Conservation (phyloP, 1,140 invertebrate genomes). For the Lepidurus packardi region DNA sequence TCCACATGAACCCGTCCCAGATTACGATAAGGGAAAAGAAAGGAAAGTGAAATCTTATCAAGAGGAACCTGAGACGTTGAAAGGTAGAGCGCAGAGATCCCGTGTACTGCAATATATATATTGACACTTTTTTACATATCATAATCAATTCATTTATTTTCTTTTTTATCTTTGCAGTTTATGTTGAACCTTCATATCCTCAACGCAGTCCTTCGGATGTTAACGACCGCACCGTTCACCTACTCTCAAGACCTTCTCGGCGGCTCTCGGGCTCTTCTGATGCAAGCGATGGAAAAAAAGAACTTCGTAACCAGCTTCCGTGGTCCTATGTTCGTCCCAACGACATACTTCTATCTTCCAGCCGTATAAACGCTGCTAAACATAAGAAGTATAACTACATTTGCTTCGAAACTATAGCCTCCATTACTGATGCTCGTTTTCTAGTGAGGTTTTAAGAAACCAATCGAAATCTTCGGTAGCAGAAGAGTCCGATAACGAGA, state of each 20-base stretch:
- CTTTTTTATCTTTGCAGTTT: background rate
- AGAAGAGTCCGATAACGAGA: background rate
- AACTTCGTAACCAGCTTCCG: background rate
- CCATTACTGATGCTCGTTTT: background rate
- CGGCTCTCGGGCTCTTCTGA: background rate
- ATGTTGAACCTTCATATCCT: background rate
- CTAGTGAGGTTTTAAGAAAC: background rate
- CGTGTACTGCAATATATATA: background rate
- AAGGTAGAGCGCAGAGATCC: background rate
- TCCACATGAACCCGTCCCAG: background rate
- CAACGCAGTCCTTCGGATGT: background rate
- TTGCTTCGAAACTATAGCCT: too few species aligned
- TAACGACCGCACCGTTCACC: background rate
- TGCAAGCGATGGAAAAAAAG: background rate
- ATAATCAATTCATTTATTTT: background rate
- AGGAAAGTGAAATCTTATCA: background rate
- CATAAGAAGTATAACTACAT: background rate
- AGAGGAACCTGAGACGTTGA: background rate
- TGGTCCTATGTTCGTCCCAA: constrained; percentile 12
- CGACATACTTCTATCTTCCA: background rate
- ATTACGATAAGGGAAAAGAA: background rate
- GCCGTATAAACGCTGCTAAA: background rate
- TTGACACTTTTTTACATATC: background rate
- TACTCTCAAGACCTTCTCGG: background rate
- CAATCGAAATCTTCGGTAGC: background rate